These are phyloP conservation scores for Tonatia bakeri DNA, from an alignment of 2,113 vertebrate species.

Conservation along the genomic window DNA sequence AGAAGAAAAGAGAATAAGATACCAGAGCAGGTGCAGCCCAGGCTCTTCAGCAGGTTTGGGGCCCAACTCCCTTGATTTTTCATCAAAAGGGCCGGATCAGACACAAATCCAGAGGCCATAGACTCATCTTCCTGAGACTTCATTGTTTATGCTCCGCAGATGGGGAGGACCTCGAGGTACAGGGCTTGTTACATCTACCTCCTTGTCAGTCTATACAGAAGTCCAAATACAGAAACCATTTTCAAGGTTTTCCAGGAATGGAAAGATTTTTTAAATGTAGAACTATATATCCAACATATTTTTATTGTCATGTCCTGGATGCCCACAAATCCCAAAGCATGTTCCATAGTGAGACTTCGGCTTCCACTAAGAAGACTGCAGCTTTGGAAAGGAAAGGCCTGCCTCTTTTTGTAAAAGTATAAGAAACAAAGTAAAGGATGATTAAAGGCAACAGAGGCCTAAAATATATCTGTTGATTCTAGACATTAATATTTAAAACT, in stretches of 20 bases:
- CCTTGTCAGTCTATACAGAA: neutral
- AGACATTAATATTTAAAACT: neutral
- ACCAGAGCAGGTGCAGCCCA: neutral
- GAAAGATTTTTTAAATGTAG: neutral
- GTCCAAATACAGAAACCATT: neutral
- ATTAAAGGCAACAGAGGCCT: neutral
- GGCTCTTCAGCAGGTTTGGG: neutral
- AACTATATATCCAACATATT: neutral
- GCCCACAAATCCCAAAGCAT: neutral
- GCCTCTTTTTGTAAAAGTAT: neutral
- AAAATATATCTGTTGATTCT: neutral
- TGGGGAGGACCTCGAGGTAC: neutral
- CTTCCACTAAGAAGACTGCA: neutral
- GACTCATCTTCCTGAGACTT: neutral
- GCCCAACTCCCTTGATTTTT: neutral
- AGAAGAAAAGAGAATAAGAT: neutral
- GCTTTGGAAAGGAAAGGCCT: neutral
- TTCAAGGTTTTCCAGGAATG: neutral
- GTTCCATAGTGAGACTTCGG: neutral
- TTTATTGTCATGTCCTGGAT: neutral
- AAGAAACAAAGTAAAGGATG: neutral
- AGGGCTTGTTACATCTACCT: no score
- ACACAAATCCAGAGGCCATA: neutral
- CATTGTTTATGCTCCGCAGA: neutral
- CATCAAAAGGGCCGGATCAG: neutral